Percentiles rank a stretch among this genome's conserved stretches.
Conservation (phyloP, 2,113 vertebrate species). For the Willisornis vidua region DNA sequence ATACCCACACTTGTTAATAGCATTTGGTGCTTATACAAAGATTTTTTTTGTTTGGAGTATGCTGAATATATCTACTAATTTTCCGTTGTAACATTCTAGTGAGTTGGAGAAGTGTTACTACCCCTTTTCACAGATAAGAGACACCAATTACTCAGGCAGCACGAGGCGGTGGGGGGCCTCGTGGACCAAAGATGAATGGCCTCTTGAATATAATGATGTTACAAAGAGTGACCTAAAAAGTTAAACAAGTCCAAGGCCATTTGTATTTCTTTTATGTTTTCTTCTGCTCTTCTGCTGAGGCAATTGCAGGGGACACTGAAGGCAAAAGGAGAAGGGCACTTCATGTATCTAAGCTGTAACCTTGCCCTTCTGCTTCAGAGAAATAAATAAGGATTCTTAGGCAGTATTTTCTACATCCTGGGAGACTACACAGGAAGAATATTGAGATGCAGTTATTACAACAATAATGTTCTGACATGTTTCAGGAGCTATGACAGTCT, state of each 20-base stretch:
- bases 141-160: not conserved
- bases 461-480: conserved; percentile 1
- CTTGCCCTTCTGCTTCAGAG: not conserved
- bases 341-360: not conserved
- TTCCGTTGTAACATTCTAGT: not conserved
- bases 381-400: conserved; percentile 11
- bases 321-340: not conserved
- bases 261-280: not conserved
- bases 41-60: not conserved
- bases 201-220: not conserved
- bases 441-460: conserved; percentile 23
- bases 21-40: not conserved
- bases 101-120: not conserved
- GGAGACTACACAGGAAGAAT: not conserved
- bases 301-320: not conserved
- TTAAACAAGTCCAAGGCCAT: not conserved
- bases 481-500: not conserved
- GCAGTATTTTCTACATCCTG: not conserved
- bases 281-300: not conserved
- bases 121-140: not conserved
- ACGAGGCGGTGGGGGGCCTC: fast-evolving
- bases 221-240: not conserved
- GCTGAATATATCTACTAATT: not conserved
- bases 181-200: not conserved
- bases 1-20: fast-evolving